A percentile compares a stretch with the other conserved stretches of the same genome.
Conservation (phyloP, 2,113 vertebrate species). For the Tragelaphus scriptus region DNA sequence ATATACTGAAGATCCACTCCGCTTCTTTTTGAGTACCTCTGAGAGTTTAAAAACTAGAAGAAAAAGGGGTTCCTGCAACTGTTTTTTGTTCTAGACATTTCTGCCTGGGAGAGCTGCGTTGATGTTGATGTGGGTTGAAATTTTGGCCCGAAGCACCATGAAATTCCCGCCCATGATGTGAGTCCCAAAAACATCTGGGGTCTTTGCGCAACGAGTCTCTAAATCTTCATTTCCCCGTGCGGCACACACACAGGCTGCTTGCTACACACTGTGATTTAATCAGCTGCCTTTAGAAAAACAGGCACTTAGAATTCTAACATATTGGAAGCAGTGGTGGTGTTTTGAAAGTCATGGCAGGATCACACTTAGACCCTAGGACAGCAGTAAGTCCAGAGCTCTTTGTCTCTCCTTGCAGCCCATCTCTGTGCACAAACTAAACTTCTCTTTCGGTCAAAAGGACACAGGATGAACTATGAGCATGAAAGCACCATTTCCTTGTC, state of each 20-base stretch:
- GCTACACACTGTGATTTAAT: constrained; percentile 50
- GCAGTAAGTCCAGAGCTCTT: constrained; percentile 24
- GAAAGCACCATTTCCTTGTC: constrained; percentile 68
- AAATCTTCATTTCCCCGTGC: constrained; percentile 29
- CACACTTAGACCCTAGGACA: neutral
- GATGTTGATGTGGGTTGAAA: neutral
- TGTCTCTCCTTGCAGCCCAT: constrained; percentile 17
- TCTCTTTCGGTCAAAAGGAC: constrained; percentile 62
- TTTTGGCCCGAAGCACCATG: neutral
- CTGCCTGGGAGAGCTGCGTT: neutral
- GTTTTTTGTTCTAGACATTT: neutral
- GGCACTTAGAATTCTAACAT: constrained; percentile 22
- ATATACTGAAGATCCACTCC: constrained; percentile 9
- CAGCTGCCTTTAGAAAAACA: constrained; percentile 51
- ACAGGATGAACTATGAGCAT: constrained; percentile 61
- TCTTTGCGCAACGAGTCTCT: constrained; percentile 58
- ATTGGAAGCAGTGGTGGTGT: constrained; percentile 22
- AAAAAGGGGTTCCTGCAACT: neutral
- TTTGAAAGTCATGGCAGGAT: constrained; percentile 38
- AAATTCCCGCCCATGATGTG: constrained; percentile 21
- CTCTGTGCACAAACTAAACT: constrained; percentile 59
- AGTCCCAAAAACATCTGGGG: constrained; percentile 56
- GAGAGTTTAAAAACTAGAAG: neutral
- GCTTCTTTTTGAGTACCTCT: neutral
- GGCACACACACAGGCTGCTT: constrained; percentile 32